Percentiles rank a stretch among this genome's conserved stretches.
Conservation (phyloP, 1,140 invertebrate species). For the Cydia pomonella region DNA sequence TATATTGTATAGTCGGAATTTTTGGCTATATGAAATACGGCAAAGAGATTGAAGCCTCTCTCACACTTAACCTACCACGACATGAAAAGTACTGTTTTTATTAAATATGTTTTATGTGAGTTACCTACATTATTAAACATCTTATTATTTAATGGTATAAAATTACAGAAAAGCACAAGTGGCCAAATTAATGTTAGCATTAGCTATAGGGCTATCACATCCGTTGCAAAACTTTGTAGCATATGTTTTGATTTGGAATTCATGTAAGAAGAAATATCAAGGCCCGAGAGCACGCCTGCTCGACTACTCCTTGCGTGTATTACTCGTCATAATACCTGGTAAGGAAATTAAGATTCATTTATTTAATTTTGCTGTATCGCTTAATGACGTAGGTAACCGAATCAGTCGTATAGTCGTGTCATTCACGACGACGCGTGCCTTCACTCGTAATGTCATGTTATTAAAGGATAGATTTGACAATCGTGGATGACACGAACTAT, state of each 20-base stretch:
- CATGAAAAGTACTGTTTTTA: conserved; percentile 75
- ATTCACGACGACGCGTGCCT: too few species aligned
- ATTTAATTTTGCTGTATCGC: background rate
- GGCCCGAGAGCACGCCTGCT: conserved; percentile 77
- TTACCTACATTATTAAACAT: background rate
- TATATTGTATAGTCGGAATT: conserved; percentile 87
- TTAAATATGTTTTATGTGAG: conserved; percentile 24
- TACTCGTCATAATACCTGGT: conserved; percentile 86
- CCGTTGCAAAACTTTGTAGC: conserved; percentile 94
- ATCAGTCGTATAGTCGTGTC: too few species aligned
- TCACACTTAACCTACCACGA: conserved; percentile 85
- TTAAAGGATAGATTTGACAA: too few species aligned
- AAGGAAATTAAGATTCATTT: conserved; percentile 59
- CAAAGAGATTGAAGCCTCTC: conserved; percentile 79
- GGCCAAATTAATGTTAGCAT: conserved; percentile 88
- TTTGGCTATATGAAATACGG: conserved; percentile 90
- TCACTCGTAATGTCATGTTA: too few species aligned
- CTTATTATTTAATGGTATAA: conserved; percentile 13
- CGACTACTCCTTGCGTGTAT: conserved; percentile 79
- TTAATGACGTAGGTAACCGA: too few species aligned
- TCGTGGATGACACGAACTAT: too few species aligned
- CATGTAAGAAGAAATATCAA: conserved; percentile 68
- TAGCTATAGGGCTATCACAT: conserved; percentile 92
- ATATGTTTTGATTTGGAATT: conserved; percentile 89
- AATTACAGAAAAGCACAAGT: conserved; percentile 86